A percentile compares a stretch with the other conserved stretches of the same genome.
These are phyloP conservation scores for Scaptomyza cyrtandrae DNA, from an alignment of 2,888 invertebrate genomes.

Conservation along the genomic window DNA sequence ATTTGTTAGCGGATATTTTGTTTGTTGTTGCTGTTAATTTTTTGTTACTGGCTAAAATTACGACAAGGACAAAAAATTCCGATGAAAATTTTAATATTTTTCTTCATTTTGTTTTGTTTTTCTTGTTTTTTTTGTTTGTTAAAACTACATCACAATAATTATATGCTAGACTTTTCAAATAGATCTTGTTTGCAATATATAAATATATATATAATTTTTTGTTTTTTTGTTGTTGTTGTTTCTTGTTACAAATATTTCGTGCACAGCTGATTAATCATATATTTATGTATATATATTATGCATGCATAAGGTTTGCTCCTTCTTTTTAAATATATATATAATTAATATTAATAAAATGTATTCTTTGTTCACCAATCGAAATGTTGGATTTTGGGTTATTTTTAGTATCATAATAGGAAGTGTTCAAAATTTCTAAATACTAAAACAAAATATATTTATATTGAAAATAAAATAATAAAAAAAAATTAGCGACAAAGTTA, in stretches of 20 bases:
- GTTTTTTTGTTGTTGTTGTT: slow-evolving; percentile 20
- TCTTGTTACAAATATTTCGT: slow-evolving; percentile 29
- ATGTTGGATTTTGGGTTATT: slow-evolving; percentile 23
- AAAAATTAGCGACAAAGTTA: slow-evolving; percentile 40
- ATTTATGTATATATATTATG: slow-evolving; percentile 40
- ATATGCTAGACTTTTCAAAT: slow-evolving; percentile 78
- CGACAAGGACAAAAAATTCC: slow-evolving; percentile 68
- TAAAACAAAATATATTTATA: neutral
- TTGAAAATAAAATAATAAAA: slow-evolving; percentile 3
- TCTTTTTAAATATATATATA: neutral
- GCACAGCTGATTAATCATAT: slow-evolving; percentile 54
- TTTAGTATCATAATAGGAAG: slow-evolving; percentile 59
- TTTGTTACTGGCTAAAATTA: slow-evolving; percentile 59
- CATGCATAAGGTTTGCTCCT: slow-evolving; percentile 19
- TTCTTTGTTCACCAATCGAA: neutral
- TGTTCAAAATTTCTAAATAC: slow-evolving; percentile 37
- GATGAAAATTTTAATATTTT: slow-evolving; percentile 42
- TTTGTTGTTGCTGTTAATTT: slow-evolving; percentile 31
- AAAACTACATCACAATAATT: slow-evolving; percentile 84
- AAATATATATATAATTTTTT: slow-evolving; percentile 22
- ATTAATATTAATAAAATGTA: slow-evolving; percentile 34
- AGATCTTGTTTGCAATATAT: slow-evolving; percentile 40
- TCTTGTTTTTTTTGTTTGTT: slow-evolving; percentile 58
- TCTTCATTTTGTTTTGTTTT: slow-evolving; percentile 57
- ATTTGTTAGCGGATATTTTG: slow-evolving; percentile 20